phyloP scores from a whole-genome alignment of 2,888 invertebrate genomes.

The Euplexia lucipara region DNA sequence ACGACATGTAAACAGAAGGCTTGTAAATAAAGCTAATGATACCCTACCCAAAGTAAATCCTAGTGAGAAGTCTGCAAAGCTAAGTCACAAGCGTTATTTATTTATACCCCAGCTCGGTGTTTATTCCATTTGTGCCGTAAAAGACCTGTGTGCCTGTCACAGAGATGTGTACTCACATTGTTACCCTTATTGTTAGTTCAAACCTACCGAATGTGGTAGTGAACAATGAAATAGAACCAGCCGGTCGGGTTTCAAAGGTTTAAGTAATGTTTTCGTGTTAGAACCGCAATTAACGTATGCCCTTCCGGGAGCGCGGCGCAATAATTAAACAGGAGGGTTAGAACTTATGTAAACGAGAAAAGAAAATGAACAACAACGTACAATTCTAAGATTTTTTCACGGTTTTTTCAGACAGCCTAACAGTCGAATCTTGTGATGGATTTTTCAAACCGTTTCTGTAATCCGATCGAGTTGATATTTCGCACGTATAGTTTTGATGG shows the following conservation, averaged over 20 bases:
- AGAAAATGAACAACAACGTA: constrained; percentile 16
- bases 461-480: no score
- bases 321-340: constrained; percentile 73
- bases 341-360: constrained; percentile 33
- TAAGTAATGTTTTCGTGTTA: constrained; percentile 76
- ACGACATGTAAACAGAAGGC: not conserved
- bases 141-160: constrained; percentile 48
- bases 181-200: constrained; percentile 45
- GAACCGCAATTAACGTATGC: constrained; percentile 80
- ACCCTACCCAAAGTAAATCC: constrained; percentile 18
- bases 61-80: not conserved
- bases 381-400: not conserved
- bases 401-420: not conserved
- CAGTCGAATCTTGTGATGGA: no score
- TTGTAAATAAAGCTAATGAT: constrained; percentile 30
- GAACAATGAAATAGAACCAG: constrained; percentile 79
- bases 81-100: constrained; percentile 44
- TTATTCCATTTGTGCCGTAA: constrained; percentile 46
- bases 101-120: constrained; percentile 38
- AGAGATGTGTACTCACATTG: constrained; percentile 58
- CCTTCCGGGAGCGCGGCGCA: constrained; percentile 70
- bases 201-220: constrained; percentile 63
- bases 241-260: constrained; percentile 74
- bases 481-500: no score
- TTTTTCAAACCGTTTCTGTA: no score